Evolutionary conservation across 2,797 vertebrate genomes (phyloP).

Genomic region (Psittacula echo): DNA sequence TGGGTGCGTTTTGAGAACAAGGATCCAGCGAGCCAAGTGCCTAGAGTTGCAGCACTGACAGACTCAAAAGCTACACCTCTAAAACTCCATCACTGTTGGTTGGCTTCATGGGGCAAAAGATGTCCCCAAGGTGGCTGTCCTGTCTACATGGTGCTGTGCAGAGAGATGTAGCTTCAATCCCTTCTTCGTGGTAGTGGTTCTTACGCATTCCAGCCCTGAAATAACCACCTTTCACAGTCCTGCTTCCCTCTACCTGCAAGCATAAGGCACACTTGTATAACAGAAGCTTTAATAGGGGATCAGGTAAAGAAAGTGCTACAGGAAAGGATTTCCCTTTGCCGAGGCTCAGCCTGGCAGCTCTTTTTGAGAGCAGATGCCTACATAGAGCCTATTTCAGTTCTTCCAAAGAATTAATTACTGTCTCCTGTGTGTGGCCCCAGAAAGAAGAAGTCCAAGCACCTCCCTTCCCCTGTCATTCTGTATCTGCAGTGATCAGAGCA

Average conservation of each 20-base stretch:
- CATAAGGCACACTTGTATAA: rapidly evolving
- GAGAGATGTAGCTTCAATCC: neutral
- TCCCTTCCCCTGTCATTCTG: neutral
- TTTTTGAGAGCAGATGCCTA: neutral
- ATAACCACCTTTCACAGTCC: neutral
- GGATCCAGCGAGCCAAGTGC: rapidly evolving
- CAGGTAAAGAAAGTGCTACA: neutral
- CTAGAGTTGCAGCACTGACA: rapidly evolving
- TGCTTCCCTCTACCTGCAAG: neutral
- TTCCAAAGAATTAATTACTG: neutral
- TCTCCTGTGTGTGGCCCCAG: neutral
- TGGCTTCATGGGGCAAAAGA: neutral
- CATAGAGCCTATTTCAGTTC: neutral
- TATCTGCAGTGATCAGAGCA: neutral
- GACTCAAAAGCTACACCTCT: neutral
- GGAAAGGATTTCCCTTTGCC: neutral
- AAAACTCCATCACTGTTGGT: neutral
- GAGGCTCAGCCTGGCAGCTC: neutral
- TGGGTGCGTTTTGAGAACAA: neutral
- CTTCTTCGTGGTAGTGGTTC: neutral
- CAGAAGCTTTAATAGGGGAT: neutral
- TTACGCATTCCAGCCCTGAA: neutral
- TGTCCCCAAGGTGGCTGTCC: neutral
- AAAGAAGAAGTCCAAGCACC: neutral
- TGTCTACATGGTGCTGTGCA: rapidly evolving